Base-by-base conservation (phyloP, 2,797 vertebrate species). In the Gallinago stenura region DNA sequence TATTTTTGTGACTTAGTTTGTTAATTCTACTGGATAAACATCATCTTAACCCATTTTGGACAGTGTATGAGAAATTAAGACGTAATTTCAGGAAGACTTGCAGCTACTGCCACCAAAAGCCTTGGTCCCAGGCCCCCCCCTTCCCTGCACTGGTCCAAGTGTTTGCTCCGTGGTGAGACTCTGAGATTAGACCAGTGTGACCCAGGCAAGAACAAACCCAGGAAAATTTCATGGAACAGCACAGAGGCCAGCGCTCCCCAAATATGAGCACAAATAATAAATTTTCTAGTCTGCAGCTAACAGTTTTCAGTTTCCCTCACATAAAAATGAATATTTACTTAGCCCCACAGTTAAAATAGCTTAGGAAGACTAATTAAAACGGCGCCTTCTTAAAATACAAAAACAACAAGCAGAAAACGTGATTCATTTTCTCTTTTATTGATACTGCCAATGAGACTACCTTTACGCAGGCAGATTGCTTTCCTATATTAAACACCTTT, bases 381-480 rank as follows among this genome's bases (percentile, higher is more conserved):
- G 58, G 30, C 7, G 14, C 16, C 7, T 28, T 64, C 51, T 66
- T 25, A 39, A 75, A 66, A 22, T 28, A 79, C 25, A 66, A 79
- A 95, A 82, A 7, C 22, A 79, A 85, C 7, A 76, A 35, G 51
- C 78, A 83, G 69, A 79, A 93, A 57, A 61, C 13, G 0, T 4
- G 16, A 73, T 87, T 98, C 97, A 97, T 98, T 98, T 98, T 99
- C 97, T 98, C 98, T 97, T 99, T 99, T 99, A 99, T 98, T 99
- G 98, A 98, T 98, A 98, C 97, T 98, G 97, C 98, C 98, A 98
- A 98, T 90, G 98, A 98, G 98, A 99, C 98, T 98, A 99, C 98
- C 98, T 98, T 99, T 99, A 99, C 97, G 98, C 99, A 99, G 98
- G 98, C 95, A 95, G 95, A 96, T 93, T 79, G 96, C 95, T 97